Percentiles rank a stretch among this genome's conserved stretches.
phyloP scores from a whole-genome alignment of 2,113 vertebrate species.

The Leptobrachium ailaonicum region DNA sequence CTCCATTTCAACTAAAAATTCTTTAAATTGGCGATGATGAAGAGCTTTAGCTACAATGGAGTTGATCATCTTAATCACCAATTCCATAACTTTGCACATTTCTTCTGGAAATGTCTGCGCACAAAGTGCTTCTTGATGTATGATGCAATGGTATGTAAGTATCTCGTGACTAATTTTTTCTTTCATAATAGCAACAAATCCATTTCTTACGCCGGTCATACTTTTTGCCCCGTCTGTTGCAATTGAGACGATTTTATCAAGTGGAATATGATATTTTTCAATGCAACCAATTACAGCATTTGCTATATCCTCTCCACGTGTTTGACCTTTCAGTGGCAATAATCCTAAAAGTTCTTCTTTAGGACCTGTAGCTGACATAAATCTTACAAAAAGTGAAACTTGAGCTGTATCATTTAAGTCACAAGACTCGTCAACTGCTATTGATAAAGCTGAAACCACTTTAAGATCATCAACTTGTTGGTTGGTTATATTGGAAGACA shows the following conservation, averaged over 20 bases:
- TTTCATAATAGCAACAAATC: not conserved
- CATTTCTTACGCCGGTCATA: not conserved
- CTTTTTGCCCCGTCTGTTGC: constrained; percentile 14
- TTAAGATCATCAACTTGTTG: too few relatives aligned
- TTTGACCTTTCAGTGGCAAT: not conserved
- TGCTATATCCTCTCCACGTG: not conserved
- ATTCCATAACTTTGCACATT: constrained; percentile 33
- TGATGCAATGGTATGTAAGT: constrained; percentile 9
- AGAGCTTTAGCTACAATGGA: constrained; percentile 31
- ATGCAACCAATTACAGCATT: not conserved
- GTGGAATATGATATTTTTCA: not conserved
- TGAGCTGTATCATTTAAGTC: not conserved
- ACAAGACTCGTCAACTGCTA: constrained; percentile 4
- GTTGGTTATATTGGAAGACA: not conserved
- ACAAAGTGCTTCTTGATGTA: constrained; percentile 13
- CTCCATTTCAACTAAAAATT: constrained; percentile 16
- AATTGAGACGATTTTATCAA: constrained; percentile 21
- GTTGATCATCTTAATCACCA: constrained; percentile 35
- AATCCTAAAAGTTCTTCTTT: constrained; percentile 21
- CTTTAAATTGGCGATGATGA: constrained; percentile 21
- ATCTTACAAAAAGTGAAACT: constrained; percentile 12
- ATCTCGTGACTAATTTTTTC: not conserved
- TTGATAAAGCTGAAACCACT: not conserved
- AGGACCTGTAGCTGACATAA: not conserved
- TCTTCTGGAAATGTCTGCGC: constrained; percentile 7